A percentile compares a stretch with the other conserved stretches of the same genome.
Conservation (phyloP, 2,113 vertebrate species). For the Poicephalus gulielmi region DNA sequence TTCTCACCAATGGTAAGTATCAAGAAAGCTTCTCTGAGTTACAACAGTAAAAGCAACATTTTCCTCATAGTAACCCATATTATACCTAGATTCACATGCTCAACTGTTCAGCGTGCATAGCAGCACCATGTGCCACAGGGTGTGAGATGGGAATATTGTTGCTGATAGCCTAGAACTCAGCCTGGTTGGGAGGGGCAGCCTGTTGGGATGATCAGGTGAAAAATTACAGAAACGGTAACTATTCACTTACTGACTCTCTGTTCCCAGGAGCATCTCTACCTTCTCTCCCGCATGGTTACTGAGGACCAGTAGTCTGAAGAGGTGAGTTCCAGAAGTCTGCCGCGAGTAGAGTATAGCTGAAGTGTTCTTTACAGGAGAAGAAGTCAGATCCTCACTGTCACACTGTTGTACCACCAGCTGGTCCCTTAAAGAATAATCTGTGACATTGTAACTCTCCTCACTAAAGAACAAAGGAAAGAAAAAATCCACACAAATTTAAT, state of each 20-base stretch:
- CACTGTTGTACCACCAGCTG: constrained; percentile 84
- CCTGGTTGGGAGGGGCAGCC: rapidly evolving
- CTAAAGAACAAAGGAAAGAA: constrained; percentile 55
- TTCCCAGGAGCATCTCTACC: constrained; percentile 86
- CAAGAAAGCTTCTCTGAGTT: no score
- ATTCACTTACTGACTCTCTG: constrained; percentile 86
- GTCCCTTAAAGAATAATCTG: constrained; percentile 86
- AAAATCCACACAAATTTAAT: rapidly evolving
- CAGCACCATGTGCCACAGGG: rapidly evolving
- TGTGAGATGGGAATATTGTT: rapidly evolving
- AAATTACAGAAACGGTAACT: background rate
- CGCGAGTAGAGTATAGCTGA: constrained; percentile 81
- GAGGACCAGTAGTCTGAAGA: constrained; percentile 83
- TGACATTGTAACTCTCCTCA: constrained; percentile 93
- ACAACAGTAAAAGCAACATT: background rate
- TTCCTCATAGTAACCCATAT: background rate
- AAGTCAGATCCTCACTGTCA: constrained; percentile 76
- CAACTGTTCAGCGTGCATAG: background rate
- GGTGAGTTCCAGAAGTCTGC: constrained; percentile 75
- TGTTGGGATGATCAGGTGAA: rapidly evolving
- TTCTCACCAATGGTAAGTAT: rapidly evolving
- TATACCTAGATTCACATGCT: rapidly evolving
- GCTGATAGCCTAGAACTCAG: background rate
- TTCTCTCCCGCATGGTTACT: constrained; percentile 88
- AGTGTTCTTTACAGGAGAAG: constrained; percentile 78